Percentiles rank a stretch among this genome's conserved stretches.
phyloP scores from a whole-genome alignment of 1,140 invertebrate genomes.

The Daktulosphaira vitifoliae region DNA sequence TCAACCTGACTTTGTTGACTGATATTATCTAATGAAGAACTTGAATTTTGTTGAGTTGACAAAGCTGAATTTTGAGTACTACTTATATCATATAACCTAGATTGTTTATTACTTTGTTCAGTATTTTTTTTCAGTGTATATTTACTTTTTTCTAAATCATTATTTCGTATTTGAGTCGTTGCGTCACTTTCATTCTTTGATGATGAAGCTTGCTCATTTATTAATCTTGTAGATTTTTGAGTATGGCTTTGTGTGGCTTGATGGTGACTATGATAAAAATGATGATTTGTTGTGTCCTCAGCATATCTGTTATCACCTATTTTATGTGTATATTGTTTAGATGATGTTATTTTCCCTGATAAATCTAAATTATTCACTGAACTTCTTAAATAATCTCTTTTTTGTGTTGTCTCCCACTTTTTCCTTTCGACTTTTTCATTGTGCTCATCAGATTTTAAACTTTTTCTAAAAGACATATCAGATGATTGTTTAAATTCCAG shows the following conservation, averaged over 20 bases:
- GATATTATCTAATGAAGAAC: not conserved
- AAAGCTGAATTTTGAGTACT: no score
- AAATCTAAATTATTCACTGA: not conserved
- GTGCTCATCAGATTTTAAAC: not conserved
- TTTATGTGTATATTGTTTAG: not conserved
- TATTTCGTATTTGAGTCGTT: no score
- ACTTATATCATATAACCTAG: no score
- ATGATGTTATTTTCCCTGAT: not conserved
- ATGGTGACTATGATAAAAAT: not conserved
- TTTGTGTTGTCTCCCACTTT: conserved; percentile 17
- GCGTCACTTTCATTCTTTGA: no score
- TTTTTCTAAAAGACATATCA: not conserved
- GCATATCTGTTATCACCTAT: not conserved
- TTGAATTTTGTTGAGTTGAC: not conserved
- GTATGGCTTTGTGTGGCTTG: not conserved
- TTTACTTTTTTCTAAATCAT: no score
- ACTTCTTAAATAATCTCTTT: conserved; percentile 10
- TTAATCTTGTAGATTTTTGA: not conserved
- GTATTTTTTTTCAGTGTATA: no score
- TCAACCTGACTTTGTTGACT: not conserved
- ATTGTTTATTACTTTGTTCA: no score
- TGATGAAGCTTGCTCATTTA: not conserved
- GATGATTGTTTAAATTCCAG: not conserved
- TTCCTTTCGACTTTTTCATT: not conserved
- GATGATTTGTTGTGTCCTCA: not conserved